phyloP scores from a whole-genome alignment of 2,888 invertebrate genomes.

The Itoplectis maculator region DNA sequence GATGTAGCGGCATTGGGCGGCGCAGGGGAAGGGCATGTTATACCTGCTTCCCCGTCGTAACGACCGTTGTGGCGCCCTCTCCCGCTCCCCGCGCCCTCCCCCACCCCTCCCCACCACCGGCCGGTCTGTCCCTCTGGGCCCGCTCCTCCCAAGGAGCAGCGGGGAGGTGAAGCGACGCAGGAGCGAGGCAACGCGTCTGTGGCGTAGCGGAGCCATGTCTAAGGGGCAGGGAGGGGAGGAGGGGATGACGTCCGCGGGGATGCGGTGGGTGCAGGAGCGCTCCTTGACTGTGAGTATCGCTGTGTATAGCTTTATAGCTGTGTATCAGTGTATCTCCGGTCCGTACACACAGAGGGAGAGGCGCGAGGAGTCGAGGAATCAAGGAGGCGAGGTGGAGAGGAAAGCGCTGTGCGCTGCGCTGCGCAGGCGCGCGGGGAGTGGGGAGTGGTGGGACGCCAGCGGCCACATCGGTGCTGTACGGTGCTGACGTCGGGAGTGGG shows the following conservation, averaged over 20 bases:
- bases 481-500: slow-evolving; percentile 36
- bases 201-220: slow-evolving; percentile 50
- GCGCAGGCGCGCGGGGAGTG: not conserved
- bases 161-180: not conserved
- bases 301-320: not conserved
- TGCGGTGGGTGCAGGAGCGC: slow-evolving; percentile 61
- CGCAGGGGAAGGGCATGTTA: slow-evolving; percentile 11
- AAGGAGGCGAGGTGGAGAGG: slow-evolving; percentile 19
- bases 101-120: too few relatives aligned
- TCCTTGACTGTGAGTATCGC: slow-evolving; percentile 27
- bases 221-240: slow-evolving; percentile 21
- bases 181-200: slow-evolving; percentile 33
- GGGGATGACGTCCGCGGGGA: slow-evolving; percentile 51
- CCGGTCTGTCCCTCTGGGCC: too few relatives aligned
- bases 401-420: not conserved
- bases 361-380: slow-evolving; percentile 40
- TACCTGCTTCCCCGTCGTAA: slow-evolving; percentile 41
- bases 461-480: slow-evolving; percentile 17
- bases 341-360: slow-evolving; percentile 26
- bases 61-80: slow-evolving; percentile 44
- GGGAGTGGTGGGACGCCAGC: not conserved
- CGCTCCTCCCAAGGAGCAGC: slow-evolving; percentile 10
- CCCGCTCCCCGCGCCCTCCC: slow-evolving; percentile 18
- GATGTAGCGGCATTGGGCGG: slow-evolving; percentile 28
- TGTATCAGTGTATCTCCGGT: slow-evolving; percentile 7